These are phyloP conservation scores for Corythornis cristatus DNA, from an alignment of 2,113 vertebrate genomes.

Conservation along the genomic window DNA sequence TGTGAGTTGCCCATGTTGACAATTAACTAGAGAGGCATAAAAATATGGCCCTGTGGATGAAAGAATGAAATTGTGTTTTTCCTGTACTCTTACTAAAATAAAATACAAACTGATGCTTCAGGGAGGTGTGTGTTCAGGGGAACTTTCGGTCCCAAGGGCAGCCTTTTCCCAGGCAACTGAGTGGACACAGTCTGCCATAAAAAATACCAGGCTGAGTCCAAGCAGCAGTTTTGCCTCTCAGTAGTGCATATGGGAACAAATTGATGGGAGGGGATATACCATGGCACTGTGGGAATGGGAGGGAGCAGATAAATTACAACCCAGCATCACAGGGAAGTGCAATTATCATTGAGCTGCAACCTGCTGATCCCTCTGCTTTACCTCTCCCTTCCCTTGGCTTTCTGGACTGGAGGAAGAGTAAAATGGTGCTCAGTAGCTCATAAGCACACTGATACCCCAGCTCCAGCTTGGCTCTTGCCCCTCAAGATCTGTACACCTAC, in stretches of 20 bases:
- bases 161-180: not conserved
- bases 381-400: not conserved
- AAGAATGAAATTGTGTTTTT: not conserved
- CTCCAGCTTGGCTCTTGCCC: not conserved
- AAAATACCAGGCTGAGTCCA: not conserved
- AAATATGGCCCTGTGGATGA: not conserved
- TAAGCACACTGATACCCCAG: not conserved
- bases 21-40: not conserved
- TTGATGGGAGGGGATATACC: constrained; percentile 23
- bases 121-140: not conserved
- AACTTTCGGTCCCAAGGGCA: not conserved
- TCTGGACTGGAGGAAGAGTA: not conserved
- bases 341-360: constrained; percentile 3
- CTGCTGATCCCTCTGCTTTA: constrained; percentile 2
- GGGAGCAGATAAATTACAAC: constrained; percentile 24
- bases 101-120: not conserved
- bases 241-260: constrained; percentile 21
- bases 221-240: not conserved
- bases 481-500: not conserved
- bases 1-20: not conserved
- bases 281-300: constrained; percentile 31
- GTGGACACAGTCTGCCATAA: not conserved
- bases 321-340: not conserved
- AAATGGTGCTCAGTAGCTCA: not conserved
- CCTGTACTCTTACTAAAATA: not conserved